A percentile compares a stretch with the other conserved stretches of the same genome.
Evolutionary conservation across 1,140 invertebrate genomes (phyloP).

Genomic region (Odontomachus brunneus): DNA sequence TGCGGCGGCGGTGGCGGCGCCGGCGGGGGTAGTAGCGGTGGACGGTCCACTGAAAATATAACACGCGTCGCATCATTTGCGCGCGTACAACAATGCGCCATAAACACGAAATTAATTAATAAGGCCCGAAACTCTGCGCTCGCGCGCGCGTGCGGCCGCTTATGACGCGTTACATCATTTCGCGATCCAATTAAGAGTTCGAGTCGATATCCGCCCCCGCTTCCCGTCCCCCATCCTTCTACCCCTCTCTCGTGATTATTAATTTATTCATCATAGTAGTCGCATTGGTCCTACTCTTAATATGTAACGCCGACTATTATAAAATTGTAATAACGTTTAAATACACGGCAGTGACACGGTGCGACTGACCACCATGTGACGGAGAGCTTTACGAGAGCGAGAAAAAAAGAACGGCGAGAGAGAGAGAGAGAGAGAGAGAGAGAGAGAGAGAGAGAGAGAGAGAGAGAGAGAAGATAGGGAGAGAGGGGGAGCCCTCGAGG

Average conservation of each 20-base stretch:
- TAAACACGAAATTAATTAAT: slow-evolving; percentile 53
- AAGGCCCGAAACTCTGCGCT: background rate
- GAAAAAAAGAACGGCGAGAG: slow-evolving; percentile 33
- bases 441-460: slow-evolving; percentile 34
- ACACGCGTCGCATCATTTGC: slow-evolving; percentile 2
- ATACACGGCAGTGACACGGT: background rate
- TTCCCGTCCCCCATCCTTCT: no score
- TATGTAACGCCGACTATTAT: slow-evolving; percentile 14
- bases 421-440: slow-evolving; percentile 1
- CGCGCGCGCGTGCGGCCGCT: background rate
- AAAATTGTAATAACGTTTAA: slow-evolving; percentile 48
- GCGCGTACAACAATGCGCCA: slow-evolving; percentile 10
- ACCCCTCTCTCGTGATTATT: slow-evolving; percentile 6
- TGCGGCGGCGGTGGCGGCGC: background rate
- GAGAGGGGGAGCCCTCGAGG: slow-evolving; percentile 55
- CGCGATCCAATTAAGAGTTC: slow-evolving; percentile 40
- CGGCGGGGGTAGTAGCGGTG: background rate
- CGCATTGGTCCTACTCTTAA: background rate
- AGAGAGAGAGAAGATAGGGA: slow-evolving; percentile 15
- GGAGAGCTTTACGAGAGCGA: slow-evolving; percentile 26
- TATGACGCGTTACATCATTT: slow-evolving; percentile 15
- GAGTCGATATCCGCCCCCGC: slow-evolving; percentile 18
- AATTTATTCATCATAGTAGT: slow-evolving; percentile 31
- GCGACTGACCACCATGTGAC: slow-evolving; percentile 5
- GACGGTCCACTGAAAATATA: background rate